These are phyloP conservation scores for Malurus leucopterus DNA, from an alignment of 2,797 vertebrate species.

Conservation along the genomic window DNA sequence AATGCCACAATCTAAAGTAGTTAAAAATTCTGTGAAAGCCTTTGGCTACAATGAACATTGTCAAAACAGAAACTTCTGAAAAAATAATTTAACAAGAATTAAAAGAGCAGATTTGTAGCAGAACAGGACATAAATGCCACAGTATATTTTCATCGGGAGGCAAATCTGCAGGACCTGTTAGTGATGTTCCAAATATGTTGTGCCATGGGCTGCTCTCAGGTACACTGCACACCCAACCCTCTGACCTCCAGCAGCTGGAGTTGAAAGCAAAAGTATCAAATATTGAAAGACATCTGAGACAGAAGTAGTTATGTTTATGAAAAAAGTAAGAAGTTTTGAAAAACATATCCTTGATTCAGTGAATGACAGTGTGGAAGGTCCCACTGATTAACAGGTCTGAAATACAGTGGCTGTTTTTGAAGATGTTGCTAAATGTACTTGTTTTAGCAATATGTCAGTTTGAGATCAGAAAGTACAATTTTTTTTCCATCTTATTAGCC, in stretches of 20 bases:
- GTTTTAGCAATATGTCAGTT: background rate
- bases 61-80: constrained; percentile 44
- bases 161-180: background rate
- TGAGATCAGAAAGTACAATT: background rate
- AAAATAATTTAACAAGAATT: constrained; percentile 38
- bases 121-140: constrained; percentile 62
- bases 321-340: background rate
- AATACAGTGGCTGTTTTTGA: background rate
- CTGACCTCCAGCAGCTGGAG: background rate
- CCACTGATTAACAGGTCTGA: background rate
- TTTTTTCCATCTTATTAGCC: background rate
- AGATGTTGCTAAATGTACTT: background rate
- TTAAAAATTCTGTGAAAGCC: constrained; percentile 6
- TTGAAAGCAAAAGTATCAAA: background rate
- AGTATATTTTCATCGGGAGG: constrained; percentile 35
- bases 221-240: background rate
- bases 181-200: background rate
- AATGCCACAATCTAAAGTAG: constrained; percentile 3
- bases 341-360: background rate
- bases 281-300: background rate
- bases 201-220: background rate
- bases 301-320: background rate
- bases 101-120: constrained; percentile 45
- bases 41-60: constrained; percentile 27
- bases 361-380: background rate